Conservation (phyloP, 2,113 vertebrate genomes). For the Anoura caudifer region DNA sequence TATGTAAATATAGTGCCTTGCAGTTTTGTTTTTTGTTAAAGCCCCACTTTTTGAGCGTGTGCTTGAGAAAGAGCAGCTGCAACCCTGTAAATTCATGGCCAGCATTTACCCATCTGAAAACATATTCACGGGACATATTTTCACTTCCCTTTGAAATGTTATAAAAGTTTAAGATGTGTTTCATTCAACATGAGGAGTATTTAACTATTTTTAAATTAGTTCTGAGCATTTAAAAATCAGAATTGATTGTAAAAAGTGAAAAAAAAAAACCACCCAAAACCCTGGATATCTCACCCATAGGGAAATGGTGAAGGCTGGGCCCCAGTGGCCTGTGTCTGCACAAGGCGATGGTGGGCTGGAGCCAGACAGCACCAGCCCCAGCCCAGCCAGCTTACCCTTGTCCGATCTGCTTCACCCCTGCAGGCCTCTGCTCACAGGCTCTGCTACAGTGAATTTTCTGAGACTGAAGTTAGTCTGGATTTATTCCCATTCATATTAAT, state of each 20-base stretch:
- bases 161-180: conserved; percentile 14
- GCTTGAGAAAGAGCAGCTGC: not conserved
- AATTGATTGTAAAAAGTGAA: not conserved
- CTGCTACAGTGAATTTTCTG: not conserved
- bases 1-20: not conserved
- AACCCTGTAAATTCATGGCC: not conserved
- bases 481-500: conserved; percentile 52
- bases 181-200: not conserved
- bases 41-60: not conserved
- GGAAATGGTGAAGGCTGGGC: not conserved
- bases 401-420: not conserved
- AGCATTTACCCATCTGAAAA: not conserved
- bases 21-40: not conserved
- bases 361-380: accelerated
- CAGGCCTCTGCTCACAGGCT: not conserved
- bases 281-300: not conserved
- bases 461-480: conserved; percentile 36
- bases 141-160: not conserved
- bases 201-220: conserved; percentile 15
- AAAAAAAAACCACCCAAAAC: too few species aligned
- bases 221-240: not conserved
- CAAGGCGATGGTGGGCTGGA: not conserved
- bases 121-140: not conserved
- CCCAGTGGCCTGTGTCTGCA: not conserved
- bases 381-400: not conserved